These are phyloP conservation scores for Caenorhabditis doughertyi DNA, from an alignment of 2,888 invertebrate species.

Conservation along the genomic window DNA sequence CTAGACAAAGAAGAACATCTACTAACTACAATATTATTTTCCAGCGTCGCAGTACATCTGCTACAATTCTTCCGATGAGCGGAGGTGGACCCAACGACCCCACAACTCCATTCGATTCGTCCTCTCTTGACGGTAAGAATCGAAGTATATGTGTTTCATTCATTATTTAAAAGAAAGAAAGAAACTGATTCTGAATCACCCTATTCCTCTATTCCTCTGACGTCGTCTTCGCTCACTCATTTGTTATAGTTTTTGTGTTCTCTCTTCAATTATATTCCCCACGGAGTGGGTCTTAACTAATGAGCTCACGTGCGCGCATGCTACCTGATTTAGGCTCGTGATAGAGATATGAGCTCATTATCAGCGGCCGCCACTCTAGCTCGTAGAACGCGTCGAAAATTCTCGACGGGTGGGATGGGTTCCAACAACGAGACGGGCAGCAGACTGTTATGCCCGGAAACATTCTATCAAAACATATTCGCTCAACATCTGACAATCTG, in stretches of 20 bases:
- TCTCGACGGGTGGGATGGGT: slow-evolving; percentile 4
- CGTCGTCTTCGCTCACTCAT: not conserved
- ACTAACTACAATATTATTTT: slow-evolving; percentile 3
- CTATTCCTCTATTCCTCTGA: not conserved
- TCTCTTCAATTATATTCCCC: not conserved
- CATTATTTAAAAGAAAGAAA: not conserved
- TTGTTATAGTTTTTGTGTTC: no score
- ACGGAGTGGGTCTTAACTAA: not conserved
- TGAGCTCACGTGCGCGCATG: not conserved
- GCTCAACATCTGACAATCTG: slow-evolving; percentile 40
- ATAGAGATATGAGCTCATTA: slow-evolving; percentile 5
- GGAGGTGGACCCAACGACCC: slow-evolving; percentile 32
- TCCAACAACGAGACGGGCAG: no score
- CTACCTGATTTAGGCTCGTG: not conserved
- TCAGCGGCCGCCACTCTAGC: slow-evolving; percentile 7
- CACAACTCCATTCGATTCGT: slow-evolving; percentile 26
- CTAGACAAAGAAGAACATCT: no score
- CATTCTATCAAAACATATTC: slow-evolving; percentile 48
- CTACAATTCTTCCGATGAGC: slow-evolving; percentile 51
- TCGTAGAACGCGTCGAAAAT: slow-evolving; percentile 41
- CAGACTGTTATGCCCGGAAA: not conserved
- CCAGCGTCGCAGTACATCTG: slow-evolving; percentile 62
- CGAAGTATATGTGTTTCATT: not conserved
- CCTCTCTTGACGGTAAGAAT: slow-evolving; percentile 47
- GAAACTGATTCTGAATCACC: slow-evolving; percentile 15